Evolutionary conservation across 2,113 vertebrate genomes (phyloP), one percentile per base, ranked within the genome.

Genomic region (Chloroceryle aenea): DNA sequence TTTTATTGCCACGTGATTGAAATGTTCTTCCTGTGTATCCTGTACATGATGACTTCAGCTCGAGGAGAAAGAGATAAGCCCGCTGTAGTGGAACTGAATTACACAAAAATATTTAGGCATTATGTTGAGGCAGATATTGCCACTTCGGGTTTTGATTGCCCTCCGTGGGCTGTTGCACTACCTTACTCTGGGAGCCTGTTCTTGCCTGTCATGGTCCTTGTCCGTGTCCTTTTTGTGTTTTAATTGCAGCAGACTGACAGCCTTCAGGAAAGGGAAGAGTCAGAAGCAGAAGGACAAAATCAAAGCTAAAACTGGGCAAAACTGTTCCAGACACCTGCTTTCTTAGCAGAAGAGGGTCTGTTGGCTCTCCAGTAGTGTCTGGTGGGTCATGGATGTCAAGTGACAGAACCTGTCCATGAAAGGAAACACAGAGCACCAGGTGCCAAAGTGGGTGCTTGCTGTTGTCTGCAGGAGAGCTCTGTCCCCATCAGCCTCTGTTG

Each of bases 1-100:
- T 96, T 96, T 96, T 95, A 96, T 82, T 84, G 66, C 86, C 86
- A 87, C 38, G 18, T 94, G 92, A 84, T 93, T 89, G 52, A 95
- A 87, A 78, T 85, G 76, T 89, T 93, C 77, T 96, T 96, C 68
- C 92, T 94, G 67, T 74, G 75, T 73, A 90, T 79, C 76, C 75
- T 95, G 85, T 83, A 30, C 42, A 10, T 6, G 66, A 79, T 90
- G 88, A 86, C 89, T 93, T 89, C 84, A 91, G 66, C n/a, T 87
- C 0, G 8, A 72, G 53, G 56, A 90, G 85, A 34, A 61, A 50
- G 68, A 56, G 10, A 8, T 5, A 84, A 63, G 5, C 84, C 40
- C 27, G 85, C 78, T 82, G 63, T 43, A 48, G 81, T n/a, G 25
- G 84, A 87, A 87, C 64, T 86, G 87, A 62, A 75, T 94, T 88